Percentiles rank a stretch among this genome's conserved stretches.
Conservation (phyloP, 2,888 invertebrate species). For the Leptinotarsa tumamoca region DNA sequence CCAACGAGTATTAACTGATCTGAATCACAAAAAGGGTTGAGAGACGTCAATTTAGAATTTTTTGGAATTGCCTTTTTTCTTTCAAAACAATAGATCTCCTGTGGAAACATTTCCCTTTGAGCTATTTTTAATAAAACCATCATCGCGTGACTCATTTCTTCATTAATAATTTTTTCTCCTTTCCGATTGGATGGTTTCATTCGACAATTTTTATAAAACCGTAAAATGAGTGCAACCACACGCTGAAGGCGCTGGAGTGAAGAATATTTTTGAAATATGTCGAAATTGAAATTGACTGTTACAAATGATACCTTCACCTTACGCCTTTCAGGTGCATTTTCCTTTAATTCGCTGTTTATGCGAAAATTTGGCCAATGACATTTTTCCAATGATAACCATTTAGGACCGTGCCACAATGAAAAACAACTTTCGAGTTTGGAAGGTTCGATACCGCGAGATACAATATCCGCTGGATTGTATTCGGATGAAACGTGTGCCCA, state of each 20-base stretch:
- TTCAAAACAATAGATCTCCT: not conserved
- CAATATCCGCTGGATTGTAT: slow-evolving; percentile 56
- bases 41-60: not conserved
- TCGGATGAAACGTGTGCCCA: slow-evolving; percentile 54
- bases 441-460: slow-evolving; percentile 50
- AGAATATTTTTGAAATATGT: slow-evolving; percentile 11
- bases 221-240: not conserved
- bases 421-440: not conserved
- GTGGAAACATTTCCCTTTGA: slow-evolving; percentile 2
- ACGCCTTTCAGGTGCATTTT: slow-evolving; percentile 1
- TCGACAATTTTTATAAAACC: slow-evolving; percentile 5
- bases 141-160: not conserved
- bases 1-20: not conserved
- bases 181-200: not conserved
- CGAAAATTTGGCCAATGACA: not conserved
- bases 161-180: not conserved
- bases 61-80: not conserved
- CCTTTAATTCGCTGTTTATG: not conserved
- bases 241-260: slow-evolving; percentile 8
- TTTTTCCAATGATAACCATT: not conserved
- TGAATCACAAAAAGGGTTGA: not conserved
- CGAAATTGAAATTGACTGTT: not conserved
- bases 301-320: not conserved
- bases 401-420: slow-evolving; percentile 29
- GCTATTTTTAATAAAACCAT: not conserved